phyloP scores from a whole-genome alignment of 2,888 invertebrate species.

The Aethes cnicana region DNA sequence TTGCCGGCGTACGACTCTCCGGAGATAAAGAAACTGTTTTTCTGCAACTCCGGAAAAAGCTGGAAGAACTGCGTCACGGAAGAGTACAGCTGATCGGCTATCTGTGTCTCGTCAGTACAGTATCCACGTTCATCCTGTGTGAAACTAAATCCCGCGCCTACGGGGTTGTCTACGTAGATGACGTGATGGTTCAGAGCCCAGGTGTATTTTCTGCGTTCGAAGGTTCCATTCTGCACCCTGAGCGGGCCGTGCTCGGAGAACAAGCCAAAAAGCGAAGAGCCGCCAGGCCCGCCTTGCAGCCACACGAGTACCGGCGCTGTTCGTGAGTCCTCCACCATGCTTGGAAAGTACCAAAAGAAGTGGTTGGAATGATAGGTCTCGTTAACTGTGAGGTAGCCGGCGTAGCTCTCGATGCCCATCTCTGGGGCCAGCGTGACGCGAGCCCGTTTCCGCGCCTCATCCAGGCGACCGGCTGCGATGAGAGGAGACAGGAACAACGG shows the following conservation, averaged over 20 bases:
- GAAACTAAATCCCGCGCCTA: slow-evolving; percentile 95
- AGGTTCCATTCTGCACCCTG: slow-evolving; percentile 54
- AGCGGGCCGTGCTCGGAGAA: slow-evolving; percentile 93
- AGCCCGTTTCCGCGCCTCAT: slow-evolving; percentile 82
- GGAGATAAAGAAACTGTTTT: slow-evolving; percentile 91
- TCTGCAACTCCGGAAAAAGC: slow-evolving; percentile 88
- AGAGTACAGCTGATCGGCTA: slow-evolving; percentile 90
- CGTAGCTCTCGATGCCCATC: slow-evolving; percentile 85
- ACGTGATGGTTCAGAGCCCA: slow-evolving; percentile 92
- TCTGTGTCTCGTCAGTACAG: slow-evolving; percentile 89
- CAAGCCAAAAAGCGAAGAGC: slow-evolving; percentile 89
- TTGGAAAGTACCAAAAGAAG: slow-evolving; percentile 96
- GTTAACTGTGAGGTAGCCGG: slow-evolving; percentile 93
- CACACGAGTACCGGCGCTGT: slow-evolving; percentile 89
- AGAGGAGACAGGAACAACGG: slow-evolving; percentile 90
- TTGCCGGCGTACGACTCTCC: slow-evolving; percentile 95
- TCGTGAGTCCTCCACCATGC: slow-evolving; percentile 76
- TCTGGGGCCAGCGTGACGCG: slow-evolving; percentile 82
- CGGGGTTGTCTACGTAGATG: slow-evolving; percentile 96
- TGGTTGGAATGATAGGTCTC: slow-evolving; percentile 89
- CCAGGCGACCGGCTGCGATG: slow-evolving; percentile 86
- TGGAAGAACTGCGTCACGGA: slow-evolving; percentile 91
- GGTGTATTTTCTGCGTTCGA: slow-evolving; percentile 86
- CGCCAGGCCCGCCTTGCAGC: slow-evolving; percentile 94
- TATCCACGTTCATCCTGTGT: slow-evolving; percentile 89